These are phyloP conservation scores for Andrena bicolor DNA, from an alignment of 2,888 invertebrate species.

Conservation along the genomic window DNA sequence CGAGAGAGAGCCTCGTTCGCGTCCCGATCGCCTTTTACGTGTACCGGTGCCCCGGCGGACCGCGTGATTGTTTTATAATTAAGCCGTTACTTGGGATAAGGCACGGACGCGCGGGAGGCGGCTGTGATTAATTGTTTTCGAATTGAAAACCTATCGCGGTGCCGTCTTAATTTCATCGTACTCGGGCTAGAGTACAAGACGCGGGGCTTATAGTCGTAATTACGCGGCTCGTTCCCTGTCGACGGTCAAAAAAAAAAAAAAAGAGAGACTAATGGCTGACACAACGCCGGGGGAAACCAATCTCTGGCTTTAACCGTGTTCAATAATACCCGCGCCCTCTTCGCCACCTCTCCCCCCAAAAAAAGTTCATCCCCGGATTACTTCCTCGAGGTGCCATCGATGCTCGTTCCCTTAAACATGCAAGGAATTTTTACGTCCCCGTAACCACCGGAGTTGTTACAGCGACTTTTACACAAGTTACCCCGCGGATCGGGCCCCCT, in stretches of 20 bases:
- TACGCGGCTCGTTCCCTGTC: conserved; percentile 37
- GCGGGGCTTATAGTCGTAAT: conserved; percentile 61
- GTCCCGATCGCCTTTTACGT: conserved; percentile 76
- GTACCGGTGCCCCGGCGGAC: conserved; percentile 69
- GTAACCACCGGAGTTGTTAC: not conserved
- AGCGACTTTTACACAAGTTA: not conserved
- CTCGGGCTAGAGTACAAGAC: conserved; percentile 53
- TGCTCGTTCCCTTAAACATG: not conserved
- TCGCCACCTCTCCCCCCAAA: not conserved
- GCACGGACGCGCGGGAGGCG: conserved; percentile 70
- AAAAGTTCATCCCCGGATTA: not conserved
- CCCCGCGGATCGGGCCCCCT: no score
- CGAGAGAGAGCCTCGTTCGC: conserved; percentile 68
- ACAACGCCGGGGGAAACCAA: conserved; percentile 42
- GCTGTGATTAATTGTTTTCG: conserved; percentile 83
- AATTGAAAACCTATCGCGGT: conserved; percentile 82
- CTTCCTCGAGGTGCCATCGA: not conserved
- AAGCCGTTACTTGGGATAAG: conserved; percentile 81
- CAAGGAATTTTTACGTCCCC: not conserved
- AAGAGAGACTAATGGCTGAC: conserved; percentile 52
- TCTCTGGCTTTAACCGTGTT: conserved; percentile 7
- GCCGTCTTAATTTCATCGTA: conserved; percentile 78
- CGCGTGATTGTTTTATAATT: conserved; percentile 84
- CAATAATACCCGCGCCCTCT: not conserved
- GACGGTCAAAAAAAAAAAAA: conserved; percentile 38